Evolutionary conservation across 1,140 invertebrate genomes (phyloP), one percentile per base, ranked within the genome.

Genomic region (Whitmania pigra): DNA sequence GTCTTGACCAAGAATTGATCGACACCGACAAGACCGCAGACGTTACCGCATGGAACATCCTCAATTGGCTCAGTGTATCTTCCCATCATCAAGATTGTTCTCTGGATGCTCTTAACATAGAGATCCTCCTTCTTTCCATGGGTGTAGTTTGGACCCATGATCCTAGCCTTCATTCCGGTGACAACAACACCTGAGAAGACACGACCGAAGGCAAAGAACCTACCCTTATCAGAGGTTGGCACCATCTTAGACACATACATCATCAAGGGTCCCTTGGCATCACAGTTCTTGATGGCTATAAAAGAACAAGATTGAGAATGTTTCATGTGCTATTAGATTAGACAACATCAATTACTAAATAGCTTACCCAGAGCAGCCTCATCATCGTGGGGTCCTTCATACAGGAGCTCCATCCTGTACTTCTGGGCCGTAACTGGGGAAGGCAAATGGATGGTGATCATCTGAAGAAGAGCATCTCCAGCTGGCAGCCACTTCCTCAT

Each of bases 231-330:
- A 55, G 92, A 91, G 7, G 97, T 99, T 72, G 97, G 97, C 83
- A 99, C 97, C 97, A 99, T 99, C 85, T 99, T 99, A 29, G 94
- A 97, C 75, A 99, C 87, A 87, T 99, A 99, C 96, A 99, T 99
- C 95, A 99, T 99, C 36, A 99, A 86, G 27, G 94, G 95, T 75
- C 89, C 97, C 77, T 95, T 90, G 11, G 94, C 89, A 84, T 99
- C 92, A 82, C 96, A 99, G 78, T 83, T 91, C 88, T 94, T 85
- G 67, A 88, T 83, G 53, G 80, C 85, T 81, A 72, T 5, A n/a
- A 63, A 29, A 22, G 60, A 71, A 2, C 36, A 63, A 53, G 17
- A 1, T 29, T 20, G 55, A 20, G 22, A 0, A 69, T 9, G 0
- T 54, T 54, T 55, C 0, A 22, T 5, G 17, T 15, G 7, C 53